A percentile compares a stretch with the other conserved stretches of the same genome.
These are phyloP conservation scores for Scyliorhinus canicula DNA, from an alignment of 2,797 vertebrate genomes.

Conservation along the genomic window DNA sequence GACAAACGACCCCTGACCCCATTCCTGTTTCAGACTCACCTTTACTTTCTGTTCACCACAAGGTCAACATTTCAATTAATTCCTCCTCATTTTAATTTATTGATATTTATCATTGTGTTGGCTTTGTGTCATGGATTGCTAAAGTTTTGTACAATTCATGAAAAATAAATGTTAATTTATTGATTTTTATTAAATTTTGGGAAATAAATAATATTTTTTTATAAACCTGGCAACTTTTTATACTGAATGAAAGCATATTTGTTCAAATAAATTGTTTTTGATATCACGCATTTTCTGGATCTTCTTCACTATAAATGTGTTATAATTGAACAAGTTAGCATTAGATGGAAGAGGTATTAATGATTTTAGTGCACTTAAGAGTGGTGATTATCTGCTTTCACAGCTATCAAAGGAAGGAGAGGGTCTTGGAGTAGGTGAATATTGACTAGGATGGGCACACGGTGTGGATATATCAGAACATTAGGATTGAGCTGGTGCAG, in stretches of 20 bases:
- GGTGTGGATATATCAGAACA: too few relatives aligned
- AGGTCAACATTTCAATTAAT: not conserved
- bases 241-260: not conserved
- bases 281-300: not conserved
- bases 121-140: not conserved
- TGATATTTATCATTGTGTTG: not conserved
- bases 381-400: too few relatives aligned
- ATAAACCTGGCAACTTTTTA: not conserved
- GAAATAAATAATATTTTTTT: not conserved
- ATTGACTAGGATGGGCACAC: too few relatives aligned
- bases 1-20: too few relatives aligned
- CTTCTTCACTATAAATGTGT: not conserved
- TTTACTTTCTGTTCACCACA: too few relatives aligned
- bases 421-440: too few relatives aligned
- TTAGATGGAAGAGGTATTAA: too few relatives aligned
- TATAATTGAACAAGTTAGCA: too few relatives aligned
- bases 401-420: too few relatives aligned
- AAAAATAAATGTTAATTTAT: not conserved
- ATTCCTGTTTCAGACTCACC: too few relatives aligned
- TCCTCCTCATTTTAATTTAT: not conserved
- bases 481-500: too few relatives aligned
- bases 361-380: too few relatives aligned
- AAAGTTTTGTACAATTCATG: not conserved
- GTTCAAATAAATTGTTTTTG: not conserved
- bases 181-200: not conserved